Conservation (phyloP, 2,797 vertebrate genomes). For the Darevskia nairensis region DNA sequence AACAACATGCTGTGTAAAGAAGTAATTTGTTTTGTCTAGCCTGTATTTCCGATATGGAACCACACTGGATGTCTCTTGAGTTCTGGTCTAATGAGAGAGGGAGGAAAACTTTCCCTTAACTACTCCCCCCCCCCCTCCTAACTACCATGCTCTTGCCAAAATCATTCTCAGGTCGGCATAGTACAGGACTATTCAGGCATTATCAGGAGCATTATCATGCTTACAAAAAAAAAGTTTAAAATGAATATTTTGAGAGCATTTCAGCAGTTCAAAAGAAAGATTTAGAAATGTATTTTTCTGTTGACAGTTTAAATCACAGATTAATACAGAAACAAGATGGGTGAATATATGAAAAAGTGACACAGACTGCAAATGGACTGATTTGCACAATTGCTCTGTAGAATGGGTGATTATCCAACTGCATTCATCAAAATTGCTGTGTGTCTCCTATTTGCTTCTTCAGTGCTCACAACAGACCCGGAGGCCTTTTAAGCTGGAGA, state of each 20-base stretch:
- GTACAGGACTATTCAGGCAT: neutral
- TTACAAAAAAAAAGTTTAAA: neutral
- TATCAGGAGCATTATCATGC: neutral
- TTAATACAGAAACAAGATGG: neutral
- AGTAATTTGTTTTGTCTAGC: too few relatives aligned
- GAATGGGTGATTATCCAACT: neutral
- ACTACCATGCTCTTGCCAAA: neutral
- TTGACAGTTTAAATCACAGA: neutral
- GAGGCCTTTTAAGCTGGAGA: neutral
- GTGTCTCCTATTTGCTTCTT: neutral
- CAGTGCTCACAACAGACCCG: neutral
- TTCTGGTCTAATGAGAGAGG: neutral
- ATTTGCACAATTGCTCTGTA: neutral
- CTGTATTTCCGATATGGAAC: too few relatives aligned
- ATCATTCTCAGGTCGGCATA: neutral
- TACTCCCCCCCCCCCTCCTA: too few relatives aligned
- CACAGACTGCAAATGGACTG: neutral
- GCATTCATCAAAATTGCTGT: neutral
- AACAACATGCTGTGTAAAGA: too few relatives aligned
- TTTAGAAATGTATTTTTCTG: neutral
- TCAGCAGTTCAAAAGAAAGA: neutral
- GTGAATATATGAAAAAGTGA: neutral
- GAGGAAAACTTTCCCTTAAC: neutral
- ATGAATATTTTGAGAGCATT: neutral
- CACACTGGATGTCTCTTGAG: too few relatives aligned